These are phyloP conservation scores for Albula goreensis DNA, from an alignment of 2,113 vertebrate species.

Conservation along the genomic window DNA sequence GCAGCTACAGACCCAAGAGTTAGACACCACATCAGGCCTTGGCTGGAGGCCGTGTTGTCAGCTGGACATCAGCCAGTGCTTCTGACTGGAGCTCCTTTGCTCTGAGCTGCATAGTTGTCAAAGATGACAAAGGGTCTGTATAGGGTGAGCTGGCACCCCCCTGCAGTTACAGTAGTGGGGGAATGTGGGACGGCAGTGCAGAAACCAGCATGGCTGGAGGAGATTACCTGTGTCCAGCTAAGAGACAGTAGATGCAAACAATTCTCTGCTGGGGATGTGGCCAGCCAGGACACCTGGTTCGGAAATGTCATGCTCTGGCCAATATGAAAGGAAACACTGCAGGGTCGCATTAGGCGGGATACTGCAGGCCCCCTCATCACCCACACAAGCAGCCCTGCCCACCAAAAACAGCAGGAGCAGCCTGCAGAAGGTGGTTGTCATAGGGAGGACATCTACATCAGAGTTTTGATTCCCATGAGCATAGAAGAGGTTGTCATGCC, in stretches of 20 bases:
- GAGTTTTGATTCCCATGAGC: conserved; percentile 3
- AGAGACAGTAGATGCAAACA: not conserved
- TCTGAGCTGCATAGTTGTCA: no score
- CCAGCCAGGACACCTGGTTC: not conserved
- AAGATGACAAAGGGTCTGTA: no score
- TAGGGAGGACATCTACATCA: not conserved
- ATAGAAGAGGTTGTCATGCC: not conserved
- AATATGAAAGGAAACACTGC: not conserved
- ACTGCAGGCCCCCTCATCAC: not conserved
- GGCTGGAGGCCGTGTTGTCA: no score
- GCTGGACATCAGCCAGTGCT: no score
- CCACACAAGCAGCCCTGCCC: not conserved
- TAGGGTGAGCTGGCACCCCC: no score
- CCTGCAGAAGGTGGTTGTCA: not conserved
- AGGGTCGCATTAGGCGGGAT: not conserved
- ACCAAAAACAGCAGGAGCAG: not conserved
- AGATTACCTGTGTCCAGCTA: not conserved
- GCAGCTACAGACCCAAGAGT: no score
- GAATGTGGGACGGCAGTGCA: no score
- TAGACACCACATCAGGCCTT: no score
- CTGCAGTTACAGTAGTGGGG: not conserved
- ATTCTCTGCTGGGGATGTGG: conserved; percentile 17
- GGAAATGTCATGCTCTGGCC: not conserved
- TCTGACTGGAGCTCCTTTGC: no score
- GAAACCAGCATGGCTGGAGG: not conserved